Evolutionary conservation across 92 coral and sea anemone genomes (phyloP).

Genomic region (Montipora capitata): DNA sequence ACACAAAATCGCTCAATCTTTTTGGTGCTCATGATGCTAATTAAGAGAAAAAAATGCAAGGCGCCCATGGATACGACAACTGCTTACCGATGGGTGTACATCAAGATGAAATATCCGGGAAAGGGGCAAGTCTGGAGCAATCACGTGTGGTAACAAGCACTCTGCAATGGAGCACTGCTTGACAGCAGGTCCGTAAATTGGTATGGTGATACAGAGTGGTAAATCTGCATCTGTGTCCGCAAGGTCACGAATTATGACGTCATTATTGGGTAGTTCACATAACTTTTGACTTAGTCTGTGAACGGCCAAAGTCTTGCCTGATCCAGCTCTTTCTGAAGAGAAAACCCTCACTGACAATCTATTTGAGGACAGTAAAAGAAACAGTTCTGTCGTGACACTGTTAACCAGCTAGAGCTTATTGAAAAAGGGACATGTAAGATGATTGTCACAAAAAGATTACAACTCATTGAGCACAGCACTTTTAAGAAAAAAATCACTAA

Average conservation of each 20-base stretch:
- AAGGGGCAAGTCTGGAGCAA: conserved; percentile 82
- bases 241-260: conserved; percentile 55
- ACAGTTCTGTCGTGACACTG: not conserved
- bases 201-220: conserved; percentile 77
- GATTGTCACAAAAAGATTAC: not conserved
- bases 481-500: too few species aligned
- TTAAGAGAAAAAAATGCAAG: too few species aligned
- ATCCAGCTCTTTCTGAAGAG: conserved; percentile 86
- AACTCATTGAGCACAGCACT: too few species aligned
- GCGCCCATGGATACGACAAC: not conserved
- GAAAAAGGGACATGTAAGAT: not conserved
- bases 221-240: conserved; percentile 48
- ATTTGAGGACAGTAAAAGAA: not conserved
- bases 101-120: conserved; percentile 96
- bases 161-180: conserved; percentile 72
- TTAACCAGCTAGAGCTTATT: too few species aligned
- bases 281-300: conserved; percentile 69
- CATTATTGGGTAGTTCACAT: conserved; percentile 73
- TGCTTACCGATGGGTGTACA: conserved; percentile 89
- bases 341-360: conserved; percentile 88
- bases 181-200: conserved; percentile 86
- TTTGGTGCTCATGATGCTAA: too few species aligned
- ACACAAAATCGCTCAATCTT: too few species aligned
- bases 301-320: conserved; percentile 89
- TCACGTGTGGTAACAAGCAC: conserved; percentile 77